Evolutionary conservation across 1,140 invertebrate genomes (phyloP).

Genomic region (Drosophila sp.): DNA sequence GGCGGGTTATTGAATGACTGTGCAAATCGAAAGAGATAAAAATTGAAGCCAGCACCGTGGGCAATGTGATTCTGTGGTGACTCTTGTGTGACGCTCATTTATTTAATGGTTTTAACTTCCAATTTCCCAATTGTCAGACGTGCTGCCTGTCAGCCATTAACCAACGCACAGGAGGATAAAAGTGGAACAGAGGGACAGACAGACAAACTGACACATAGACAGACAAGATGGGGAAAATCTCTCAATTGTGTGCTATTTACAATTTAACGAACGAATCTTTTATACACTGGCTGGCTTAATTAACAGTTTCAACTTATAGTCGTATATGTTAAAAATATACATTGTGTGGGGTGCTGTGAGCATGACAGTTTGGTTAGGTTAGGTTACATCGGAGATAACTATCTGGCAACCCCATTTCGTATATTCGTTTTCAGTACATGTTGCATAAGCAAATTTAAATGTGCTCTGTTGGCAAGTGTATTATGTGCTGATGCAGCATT

Average conservation of each 20-base stretch:
- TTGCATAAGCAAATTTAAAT: constrained; percentile 26
- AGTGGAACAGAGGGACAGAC: constrained; percentile 14
- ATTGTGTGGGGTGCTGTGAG: background rate
- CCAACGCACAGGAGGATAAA: constrained; percentile 35
- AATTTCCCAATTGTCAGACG: constrained; percentile 81
- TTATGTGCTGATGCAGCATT: constrained; percentile 66
- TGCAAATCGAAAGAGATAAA: constrained; percentile 80
- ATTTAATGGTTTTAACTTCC: constrained; percentile 83
- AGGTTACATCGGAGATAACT: constrained; percentile 2
- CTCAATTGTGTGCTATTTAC: constrained; percentile 17
- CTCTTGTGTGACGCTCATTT: constrained; percentile 77
- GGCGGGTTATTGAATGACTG: constrained; percentile 70
- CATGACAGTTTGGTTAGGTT: background rate
- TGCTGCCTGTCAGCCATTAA: constrained; percentile 71
- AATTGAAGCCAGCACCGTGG: constrained; percentile 56
- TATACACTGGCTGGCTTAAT: constrained; percentile 33
- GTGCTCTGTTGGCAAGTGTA: constrained; percentile 31
- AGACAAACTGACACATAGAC: no score
- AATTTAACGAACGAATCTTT: constrained; percentile 24
- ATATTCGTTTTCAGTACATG: background rate
- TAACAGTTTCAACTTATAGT: constrained; percentile 25
- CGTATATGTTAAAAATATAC: background rate
- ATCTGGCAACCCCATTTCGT: constrained; percentile 8
- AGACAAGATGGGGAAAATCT: constrained; percentile 4
- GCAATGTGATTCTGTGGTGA: constrained; percentile 50